Percentiles rank a stretch among this genome's conserved stretches.
phyloP scores from a whole-genome alignment of 1,140 invertebrate species.

The Lordiphosa clarofinis region DNA sequence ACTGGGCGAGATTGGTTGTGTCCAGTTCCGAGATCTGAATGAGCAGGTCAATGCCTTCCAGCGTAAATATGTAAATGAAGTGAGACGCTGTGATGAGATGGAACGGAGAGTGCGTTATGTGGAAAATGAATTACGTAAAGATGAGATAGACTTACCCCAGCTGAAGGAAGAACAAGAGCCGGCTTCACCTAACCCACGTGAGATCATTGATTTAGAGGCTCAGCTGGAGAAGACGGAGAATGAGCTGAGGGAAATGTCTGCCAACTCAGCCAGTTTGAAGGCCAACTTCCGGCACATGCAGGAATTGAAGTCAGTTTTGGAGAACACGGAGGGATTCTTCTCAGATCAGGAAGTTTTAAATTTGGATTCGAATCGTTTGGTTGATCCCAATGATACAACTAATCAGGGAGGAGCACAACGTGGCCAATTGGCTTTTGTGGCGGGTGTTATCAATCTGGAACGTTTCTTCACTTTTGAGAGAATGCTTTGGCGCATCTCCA shows the following conservation, averaged over 20 bases:
- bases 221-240: slow-evolving; percentile 96
- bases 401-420: slow-evolving; percentile 81
- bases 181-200: slow-evolving; percentile 96
- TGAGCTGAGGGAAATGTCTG: slow-evolving; percentile 94
- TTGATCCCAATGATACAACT: slow-evolving; percentile 89
- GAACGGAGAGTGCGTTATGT: slow-evolving; percentile 95
- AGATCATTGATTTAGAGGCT: slow-evolving; percentile 93
- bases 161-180: slow-evolving; percentile 94
- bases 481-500: slow-evolving; percentile 90
- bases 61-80: slow-evolving; percentile 96
- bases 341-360: slow-evolving; percentile 69
- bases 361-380: slow-evolving; percentile 87
- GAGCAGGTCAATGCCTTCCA: slow-evolving; percentile 96
- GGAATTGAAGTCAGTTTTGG: slow-evolving; percentile 94
- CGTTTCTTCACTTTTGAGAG: slow-evolving; percentile 89
- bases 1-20: slow-evolving; percentile 92
- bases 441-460: slow-evolving; percentile 84
- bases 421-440: slow-evolving; percentile 82
- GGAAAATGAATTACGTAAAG: slow-evolving; percentile 96
- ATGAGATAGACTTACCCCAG: slow-evolving; percentile 88
- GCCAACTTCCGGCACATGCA: slow-evolving; percentile 96
- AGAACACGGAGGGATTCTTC: slow-evolving; percentile 98
- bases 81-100: slow-evolving; percentile 96
- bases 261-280: slow-evolving; percentile 95
- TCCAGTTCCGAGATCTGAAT: slow-evolving; percentile 95